Evolutionary conservation across 1,140 invertebrate genomes (phyloP).

Genomic region (Probaryconus sp.): DNA sequence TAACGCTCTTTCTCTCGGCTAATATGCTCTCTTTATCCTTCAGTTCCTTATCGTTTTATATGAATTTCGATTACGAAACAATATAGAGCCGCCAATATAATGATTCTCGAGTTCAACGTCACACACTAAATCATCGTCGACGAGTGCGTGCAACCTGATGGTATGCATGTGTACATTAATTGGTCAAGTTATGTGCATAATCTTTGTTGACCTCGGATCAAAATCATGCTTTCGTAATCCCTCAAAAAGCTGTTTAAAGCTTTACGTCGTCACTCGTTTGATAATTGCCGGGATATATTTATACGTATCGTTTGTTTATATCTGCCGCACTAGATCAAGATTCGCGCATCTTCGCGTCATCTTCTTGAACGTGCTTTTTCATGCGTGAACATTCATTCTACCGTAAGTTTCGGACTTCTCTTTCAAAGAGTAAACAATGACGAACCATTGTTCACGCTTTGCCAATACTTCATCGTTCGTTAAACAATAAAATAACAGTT

Average conservation of each 20-base stretch:
- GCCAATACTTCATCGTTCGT: too few species aligned
- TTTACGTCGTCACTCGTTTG: too few species aligned
- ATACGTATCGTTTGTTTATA: constrained; percentile 13
- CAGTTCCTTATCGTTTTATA: background rate
- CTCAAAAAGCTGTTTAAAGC: constrained; percentile 11
- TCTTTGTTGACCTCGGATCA: constrained; percentile 28
- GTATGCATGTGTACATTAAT: constrained; percentile 33
- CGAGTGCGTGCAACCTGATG: constrained; percentile 24
- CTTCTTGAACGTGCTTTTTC: too few species aligned
- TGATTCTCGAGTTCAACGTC: constrained; percentile 14
- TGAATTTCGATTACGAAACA: constrained; percentile 15
- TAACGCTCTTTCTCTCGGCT: too few species aligned
- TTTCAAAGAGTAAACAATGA: too few species aligned
- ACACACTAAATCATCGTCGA: constrained; percentile 20
- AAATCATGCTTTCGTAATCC: constrained; percentile 29
- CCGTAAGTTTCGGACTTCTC: too few species aligned
- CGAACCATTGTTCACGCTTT: too few species aligned
- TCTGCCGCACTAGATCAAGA: too few species aligned
- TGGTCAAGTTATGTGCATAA: constrained; percentile 40
- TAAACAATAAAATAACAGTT: too few species aligned
- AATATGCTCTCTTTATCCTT: too few species aligned
- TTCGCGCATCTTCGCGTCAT: too few species aligned
- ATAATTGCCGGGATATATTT: constrained; percentile 2
- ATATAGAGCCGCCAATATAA: background rate
- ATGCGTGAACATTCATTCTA: too few species aligned